Evolutionary conservation across 2,888 invertebrate species (phyloP).

Genomic region (Stratiomys singularior): DNA sequence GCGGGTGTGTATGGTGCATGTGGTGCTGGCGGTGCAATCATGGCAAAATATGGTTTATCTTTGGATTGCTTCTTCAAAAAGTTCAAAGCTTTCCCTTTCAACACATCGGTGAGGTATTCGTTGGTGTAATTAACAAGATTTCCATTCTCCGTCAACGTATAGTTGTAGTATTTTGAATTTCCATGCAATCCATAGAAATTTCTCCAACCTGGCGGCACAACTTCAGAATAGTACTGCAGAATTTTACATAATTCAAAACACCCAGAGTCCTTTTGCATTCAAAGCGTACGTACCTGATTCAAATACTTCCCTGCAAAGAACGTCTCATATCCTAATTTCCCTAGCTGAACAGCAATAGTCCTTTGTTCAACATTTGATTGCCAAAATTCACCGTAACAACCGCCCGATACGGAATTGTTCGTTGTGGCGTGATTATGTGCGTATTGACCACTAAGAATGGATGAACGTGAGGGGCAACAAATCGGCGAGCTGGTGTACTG

Average conservation of each 20-base stretch:
- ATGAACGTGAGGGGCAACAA: slow-evolving; percentile 91
- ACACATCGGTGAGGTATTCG: slow-evolving; percentile 86
- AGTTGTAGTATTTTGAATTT: slow-evolving; percentile 94
- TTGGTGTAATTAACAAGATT: slow-evolving; percentile 72
- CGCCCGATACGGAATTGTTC: slow-evolving; percentile 83
- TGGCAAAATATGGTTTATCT: slow-evolving; percentile 79
- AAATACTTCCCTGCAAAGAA: slow-evolving; percentile 96
- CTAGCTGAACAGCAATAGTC: slow-evolving; percentile 76
- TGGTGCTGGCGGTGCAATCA: slow-evolving; percentile 87
- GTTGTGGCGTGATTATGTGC: slow-evolving; percentile 82
- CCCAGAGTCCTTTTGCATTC: neutral
- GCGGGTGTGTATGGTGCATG: slow-evolving; percentile 90
- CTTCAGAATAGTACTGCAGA: slow-evolving; percentile 61
- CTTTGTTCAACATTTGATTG: slow-evolving; percentile 71
- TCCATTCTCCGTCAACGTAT: slow-evolving; percentile 84
- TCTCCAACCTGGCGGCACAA: slow-evolving; percentile 86
- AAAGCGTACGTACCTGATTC: slow-evolving; percentile 73
- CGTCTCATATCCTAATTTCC: slow-evolving; percentile 76
- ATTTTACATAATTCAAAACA: slow-evolving; percentile 19
- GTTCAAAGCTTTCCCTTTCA: slow-evolving; percentile 66
- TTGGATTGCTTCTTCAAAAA: slow-evolving; percentile 55
- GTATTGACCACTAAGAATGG: slow-evolving; percentile 84
- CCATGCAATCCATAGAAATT: slow-evolving; percentile 89
- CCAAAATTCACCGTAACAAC: slow-evolving; percentile 80
- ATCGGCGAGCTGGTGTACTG: slow-evolving; percentile 87